A percentile compares a stretch with the other conserved stretches of the same genome.
Evolutionary conservation across 2,113 vertebrate species (phyloP).

Genomic region (Sclerurus mexicanus): DNA sequence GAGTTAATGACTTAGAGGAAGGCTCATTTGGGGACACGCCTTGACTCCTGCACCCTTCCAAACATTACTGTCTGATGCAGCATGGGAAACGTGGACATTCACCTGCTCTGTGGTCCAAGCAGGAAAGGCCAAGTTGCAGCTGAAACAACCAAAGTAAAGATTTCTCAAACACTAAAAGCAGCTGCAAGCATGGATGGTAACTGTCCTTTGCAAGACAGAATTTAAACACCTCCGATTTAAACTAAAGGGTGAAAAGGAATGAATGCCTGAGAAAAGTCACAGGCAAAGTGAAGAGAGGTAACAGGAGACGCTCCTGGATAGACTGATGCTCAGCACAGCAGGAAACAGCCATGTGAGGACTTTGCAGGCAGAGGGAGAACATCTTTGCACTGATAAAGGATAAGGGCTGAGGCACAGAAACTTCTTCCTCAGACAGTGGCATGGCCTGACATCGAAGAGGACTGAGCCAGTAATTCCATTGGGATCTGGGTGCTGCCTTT

Average conservation of each 20-base stretch:
- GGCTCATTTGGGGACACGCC: accelerated
- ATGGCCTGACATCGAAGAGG: not conserved
- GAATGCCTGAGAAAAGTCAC: not conserved
- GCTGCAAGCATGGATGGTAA: not conserved
- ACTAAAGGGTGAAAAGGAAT: not conserved
- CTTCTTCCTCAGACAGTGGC: not conserved
- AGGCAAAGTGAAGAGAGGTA: not conserved
- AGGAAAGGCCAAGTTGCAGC: not conserved
- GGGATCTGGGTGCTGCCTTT: not conserved
- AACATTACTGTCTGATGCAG: accelerated
- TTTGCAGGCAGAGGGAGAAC: not conserved
- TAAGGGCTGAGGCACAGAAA: not conserved
- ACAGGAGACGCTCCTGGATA: no score
- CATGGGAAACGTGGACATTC: not conserved
- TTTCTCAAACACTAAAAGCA: not conserved
- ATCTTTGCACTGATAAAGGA: accelerated
- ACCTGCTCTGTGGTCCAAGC: not conserved
- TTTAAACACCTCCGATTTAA: not conserved
- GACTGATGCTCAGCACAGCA: not conserved
- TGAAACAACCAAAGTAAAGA: accelerated
- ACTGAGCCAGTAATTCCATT: accelerated
- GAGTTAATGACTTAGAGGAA: not conserved
- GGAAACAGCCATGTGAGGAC: accelerated
- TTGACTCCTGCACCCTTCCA: not conserved
- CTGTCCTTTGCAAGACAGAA: not conserved